These are phyloP conservation scores for Meloe dianella DNA, from an alignment of 2,888 invertebrate genomes.

Conservation along the genomic window DNA sequence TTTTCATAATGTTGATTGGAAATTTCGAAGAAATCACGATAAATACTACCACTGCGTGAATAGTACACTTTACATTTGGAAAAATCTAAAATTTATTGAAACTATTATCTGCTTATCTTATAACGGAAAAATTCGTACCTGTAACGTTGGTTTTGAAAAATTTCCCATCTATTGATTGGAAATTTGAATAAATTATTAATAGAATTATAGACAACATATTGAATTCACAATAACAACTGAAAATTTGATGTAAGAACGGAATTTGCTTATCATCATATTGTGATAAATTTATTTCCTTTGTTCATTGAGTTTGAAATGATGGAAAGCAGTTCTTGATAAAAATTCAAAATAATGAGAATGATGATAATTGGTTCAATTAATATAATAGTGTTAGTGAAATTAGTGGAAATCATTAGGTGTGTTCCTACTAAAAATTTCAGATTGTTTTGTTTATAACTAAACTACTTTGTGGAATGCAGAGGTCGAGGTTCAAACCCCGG, in stretches of 20 bases:
- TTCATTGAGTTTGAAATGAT: too few relatives aligned
- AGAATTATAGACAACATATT: neutral
- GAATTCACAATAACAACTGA: neutral
- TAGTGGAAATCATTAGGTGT: too few relatives aligned
- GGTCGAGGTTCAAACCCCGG: too few relatives aligned
- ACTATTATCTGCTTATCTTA: too few relatives aligned
- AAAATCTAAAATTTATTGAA: slow-evolving; percentile 45
- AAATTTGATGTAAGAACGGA: neutral
- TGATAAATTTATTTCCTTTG: slow-evolving; percentile 8
- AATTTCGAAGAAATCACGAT: slow-evolving; percentile 66
- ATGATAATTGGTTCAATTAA: too few relatives aligned
- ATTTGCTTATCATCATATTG: neutral
- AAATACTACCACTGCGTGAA: slow-evolving; percentile 64
- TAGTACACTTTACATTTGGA: slow-evolving; percentile 64
- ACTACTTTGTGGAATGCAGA: too few relatives aligned
- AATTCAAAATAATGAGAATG: too few relatives aligned
- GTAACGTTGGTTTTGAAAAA: slow-evolving; percentile 36
- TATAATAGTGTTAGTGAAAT: too few relatives aligned
- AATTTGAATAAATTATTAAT: neutral
- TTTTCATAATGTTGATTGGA: slow-evolving; percentile 37
- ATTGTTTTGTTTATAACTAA: too few relatives aligned
- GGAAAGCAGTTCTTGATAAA: neutral
- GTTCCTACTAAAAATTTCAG: too few relatives aligned
- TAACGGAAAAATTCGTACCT: slow-evolving; percentile 25
- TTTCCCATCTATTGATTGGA: slow-evolving; percentile 14